These are phyloP conservation scores for Mnemiopsis leidyi DNA, from an alignment of 37 sponge, comb jelly and placozoan species.

Conservation along the genomic window DNA sequence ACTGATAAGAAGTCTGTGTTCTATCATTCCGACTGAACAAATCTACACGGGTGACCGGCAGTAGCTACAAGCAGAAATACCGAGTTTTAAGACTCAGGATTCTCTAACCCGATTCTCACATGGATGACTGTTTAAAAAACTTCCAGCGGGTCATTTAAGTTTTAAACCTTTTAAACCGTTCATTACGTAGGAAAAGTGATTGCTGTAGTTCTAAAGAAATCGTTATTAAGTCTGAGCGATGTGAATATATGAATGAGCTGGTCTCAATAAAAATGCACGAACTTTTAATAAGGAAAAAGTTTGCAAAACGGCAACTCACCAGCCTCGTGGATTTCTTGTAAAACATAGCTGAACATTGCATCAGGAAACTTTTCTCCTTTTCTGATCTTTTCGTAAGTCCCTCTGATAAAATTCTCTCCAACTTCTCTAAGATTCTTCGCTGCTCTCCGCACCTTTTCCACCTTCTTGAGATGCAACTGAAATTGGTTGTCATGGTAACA, in stretches of 20 bases:
- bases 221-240: too few species aligned
- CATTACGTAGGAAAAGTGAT: background rate
- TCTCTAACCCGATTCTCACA: background rate
- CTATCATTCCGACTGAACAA: background rate
- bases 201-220: background rate
- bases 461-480: slow-evolving; percentile 5
- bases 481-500: background rate
- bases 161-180: background rate
- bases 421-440: background rate
- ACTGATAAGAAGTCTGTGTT: background rate
- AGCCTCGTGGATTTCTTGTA: slow-evolving; percentile 25
- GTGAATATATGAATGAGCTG: too few species aligned
- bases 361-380: background rate
- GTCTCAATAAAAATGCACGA: too few species aligned
- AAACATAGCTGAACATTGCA: background rate
- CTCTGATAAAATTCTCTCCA: slow-evolving; percentile 45
- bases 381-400: slow-evolving; percentile 11
- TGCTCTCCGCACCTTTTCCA: background rate
- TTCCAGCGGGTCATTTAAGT: background rate
- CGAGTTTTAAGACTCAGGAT: background rate
- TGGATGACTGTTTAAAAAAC: background rate
- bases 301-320: background rate
- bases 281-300: too few species aligned
- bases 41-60: too few species aligned
- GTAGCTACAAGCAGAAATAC: background rate